A percentile compares a stretch with the other conserved stretches of the same genome.
These are phyloP conservation scores for Mirounga angustirostris DNA, from an alignment of 2,113 vertebrate species.

Conservation along the genomic window DNA sequence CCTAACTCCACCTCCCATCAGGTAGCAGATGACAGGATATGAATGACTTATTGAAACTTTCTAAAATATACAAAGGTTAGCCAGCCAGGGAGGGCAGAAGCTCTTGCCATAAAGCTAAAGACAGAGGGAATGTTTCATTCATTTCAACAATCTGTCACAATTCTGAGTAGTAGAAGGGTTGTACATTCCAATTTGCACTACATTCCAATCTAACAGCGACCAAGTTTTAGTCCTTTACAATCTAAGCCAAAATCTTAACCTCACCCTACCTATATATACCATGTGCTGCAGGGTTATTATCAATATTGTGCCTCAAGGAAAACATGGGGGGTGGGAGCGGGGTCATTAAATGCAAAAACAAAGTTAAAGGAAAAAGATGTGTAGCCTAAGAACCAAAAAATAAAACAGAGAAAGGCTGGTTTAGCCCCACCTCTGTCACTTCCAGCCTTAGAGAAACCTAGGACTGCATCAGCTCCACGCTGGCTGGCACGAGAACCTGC, in stretches of 20 bases:
- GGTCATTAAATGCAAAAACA: not conserved
- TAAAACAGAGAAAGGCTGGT: not conserved
- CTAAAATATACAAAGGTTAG: not conserved
- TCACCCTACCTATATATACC: not conserved
- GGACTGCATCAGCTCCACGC: not conserved
- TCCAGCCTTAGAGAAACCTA: not conserved
- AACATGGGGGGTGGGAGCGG: not conserved
- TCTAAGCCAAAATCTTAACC: not conserved
- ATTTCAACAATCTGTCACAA: not conserved
- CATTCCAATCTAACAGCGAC: not conserved
- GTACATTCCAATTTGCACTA: not conserved
- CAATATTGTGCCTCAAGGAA: not conserved
- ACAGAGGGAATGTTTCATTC: not conserved
- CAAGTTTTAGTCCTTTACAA: not conserved
- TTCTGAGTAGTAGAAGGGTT: not conserved
- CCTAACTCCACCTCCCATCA: not conserved
- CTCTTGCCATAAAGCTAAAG: not conserved
- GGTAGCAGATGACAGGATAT: not conserved
- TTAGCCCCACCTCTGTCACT: not conserved
- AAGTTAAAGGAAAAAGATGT: not conserved
- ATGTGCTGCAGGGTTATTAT: not conserved
- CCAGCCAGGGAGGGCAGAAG: not conserved
- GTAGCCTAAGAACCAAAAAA: not conserved
- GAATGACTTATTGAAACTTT: not conserved
- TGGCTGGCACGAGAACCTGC: not conserved